Base-by-base conservation (phyloP, 2,113 vertebrate genomes). In the Podarcis cretensis region DNA sequence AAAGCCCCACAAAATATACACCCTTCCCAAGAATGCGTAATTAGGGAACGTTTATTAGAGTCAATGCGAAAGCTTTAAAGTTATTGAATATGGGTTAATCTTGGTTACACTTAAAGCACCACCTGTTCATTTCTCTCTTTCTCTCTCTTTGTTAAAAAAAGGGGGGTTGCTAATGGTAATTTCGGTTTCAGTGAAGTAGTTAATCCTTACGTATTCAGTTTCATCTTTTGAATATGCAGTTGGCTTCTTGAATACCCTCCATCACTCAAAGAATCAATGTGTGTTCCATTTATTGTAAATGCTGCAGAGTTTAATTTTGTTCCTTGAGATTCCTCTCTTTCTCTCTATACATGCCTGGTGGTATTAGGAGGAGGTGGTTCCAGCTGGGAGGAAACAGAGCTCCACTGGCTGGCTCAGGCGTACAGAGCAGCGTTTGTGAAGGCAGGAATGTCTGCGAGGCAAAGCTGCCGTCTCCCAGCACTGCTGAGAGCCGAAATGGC, bases 91-190 rank as follows among this genome's bases (percentile, higher is more conserved):
- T 0, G 65, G 94, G 95, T 96, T 97, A 96, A 95, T 96, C 96
- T 95, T 90, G 83, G 90, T 90, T 74, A 88, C 93, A 96, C 95
- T 97, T 96, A 95, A 96, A 96, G 87, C 85, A 92, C 93, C 96
- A 96, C 96, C 96, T 97, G 95, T 93, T 97, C 23, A 0, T 54
- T 91, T 85, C 91, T 89, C 73, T 68, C 43, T 87, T 90, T 90
- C 73, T 68, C 43, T 2, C 16, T 65, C 43, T 76, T 69, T 83
- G 20, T 87, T 59, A 6, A 57, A 87, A 57, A 54, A 92, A 87
- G 79, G 75, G 48, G 74, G 3, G 2, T 74, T 75, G 23, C 73
- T 78, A 40, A 95, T 91, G 92, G 91, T 91, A 89, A 94, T 93
- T 95, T 94, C 84, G 86, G 82, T 90, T 92, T 91, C 89, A 87